Conservation (phyloP, 2,797 vertebrate species). For the Yasuhikotakia modesta region DNA sequence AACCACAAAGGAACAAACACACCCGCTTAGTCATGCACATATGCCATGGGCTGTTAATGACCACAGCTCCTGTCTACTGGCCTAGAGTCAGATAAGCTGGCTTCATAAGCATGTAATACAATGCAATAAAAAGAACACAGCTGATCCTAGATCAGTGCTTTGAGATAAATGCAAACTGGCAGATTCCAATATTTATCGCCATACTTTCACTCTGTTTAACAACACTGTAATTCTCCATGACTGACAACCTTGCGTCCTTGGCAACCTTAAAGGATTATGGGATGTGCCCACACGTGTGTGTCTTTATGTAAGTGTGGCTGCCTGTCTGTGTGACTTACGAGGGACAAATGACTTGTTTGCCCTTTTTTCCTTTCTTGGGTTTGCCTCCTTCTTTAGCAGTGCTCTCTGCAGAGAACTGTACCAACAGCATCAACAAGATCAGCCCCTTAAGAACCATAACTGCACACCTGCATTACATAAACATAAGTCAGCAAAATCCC, state of each 20-base stretch:
- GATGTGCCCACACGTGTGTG: neutral
- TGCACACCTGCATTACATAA: slow-evolving; percentile 44
- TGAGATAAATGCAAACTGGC: slow-evolving; percentile 3
- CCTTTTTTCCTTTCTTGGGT: slow-evolving; percentile 92
- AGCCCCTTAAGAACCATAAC: slow-evolving; percentile 79
- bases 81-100: slow-evolving; percentile 7
- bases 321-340: slow-evolving; percentile 79
- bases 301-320: neutral
- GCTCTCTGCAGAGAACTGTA: slow-evolving; percentile 80
- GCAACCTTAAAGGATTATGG: slow-evolving; percentile 22
- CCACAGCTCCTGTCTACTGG: neutral
- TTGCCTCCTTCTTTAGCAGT: slow-evolving; percentile 81
- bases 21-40: slow-evolving; percentile 19
- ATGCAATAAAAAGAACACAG: slow-evolving; percentile 3
- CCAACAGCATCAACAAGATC: slow-evolving; percentile 74
- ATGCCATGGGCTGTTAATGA: slow-evolving; percentile 3
- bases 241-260: slow-evolving; percentile 32
- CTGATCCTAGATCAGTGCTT: slow-evolving; percentile 26
- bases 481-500: neutral
- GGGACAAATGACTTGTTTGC: slow-evolving; percentile 91
- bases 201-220: slow-evolving; percentile 29
- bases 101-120: slow-evolving; percentile 6
- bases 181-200: slow-evolving; percentile 1
- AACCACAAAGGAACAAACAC: neutral
- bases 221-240: slow-evolving; percentile 27